A percentile compares a stretch with the other conserved stretches of the same genome.
These are phyloP conservation scores for Hyperoplus immaculatus DNA, from an alignment of 2,797 vertebrate genomes.

Conservation along the genomic window DNA sequence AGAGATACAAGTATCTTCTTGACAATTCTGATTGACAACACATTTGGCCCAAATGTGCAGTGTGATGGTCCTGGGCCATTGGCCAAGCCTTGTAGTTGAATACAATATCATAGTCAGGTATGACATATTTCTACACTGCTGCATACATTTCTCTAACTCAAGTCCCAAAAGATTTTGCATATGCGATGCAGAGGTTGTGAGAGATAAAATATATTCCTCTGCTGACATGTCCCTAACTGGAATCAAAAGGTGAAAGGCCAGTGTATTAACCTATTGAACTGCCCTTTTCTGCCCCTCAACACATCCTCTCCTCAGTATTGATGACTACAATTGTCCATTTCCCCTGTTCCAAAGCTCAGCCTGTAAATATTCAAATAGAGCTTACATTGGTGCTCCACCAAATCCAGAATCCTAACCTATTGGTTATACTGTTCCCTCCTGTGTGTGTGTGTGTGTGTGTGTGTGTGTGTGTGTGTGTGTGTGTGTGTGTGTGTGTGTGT, in stretches of 20 bases:
- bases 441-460: conserved; percentile 14
- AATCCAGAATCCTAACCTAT: conserved; percentile 86
- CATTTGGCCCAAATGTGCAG: background rate
- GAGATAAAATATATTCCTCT: conserved; percentile 84
- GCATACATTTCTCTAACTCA: conserved; percentile 52
- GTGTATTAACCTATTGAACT: conserved; percentile 90
- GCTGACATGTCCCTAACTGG: conserved; percentile 86
- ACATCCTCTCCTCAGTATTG: conserved; percentile 83
- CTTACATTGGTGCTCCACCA: conserved; percentile 79
- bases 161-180: conserved; percentile 49
- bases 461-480: conserved; percentile 14
- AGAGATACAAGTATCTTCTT: conserved; percentile 1
- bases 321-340: conserved; percentile 86
- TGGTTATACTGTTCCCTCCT: conserved; percentile 71
- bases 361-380: conserved; percentile 86
- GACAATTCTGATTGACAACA: conserved; percentile 1
- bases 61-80: background rate
- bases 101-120: conserved; percentile 11
- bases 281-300: conserved; percentile 76
- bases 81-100: background rate
- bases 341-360: conserved; percentile 79
- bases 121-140: conserved; percentile 52
- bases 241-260: conserved; percentile 90
- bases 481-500: conserved; percentile 24
- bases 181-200: conserved; percentile 58